Evolutionary conservation across 2,888 invertebrate genomes (phyloP).

Genomic region (Chloroclysta siterata): DNA sequence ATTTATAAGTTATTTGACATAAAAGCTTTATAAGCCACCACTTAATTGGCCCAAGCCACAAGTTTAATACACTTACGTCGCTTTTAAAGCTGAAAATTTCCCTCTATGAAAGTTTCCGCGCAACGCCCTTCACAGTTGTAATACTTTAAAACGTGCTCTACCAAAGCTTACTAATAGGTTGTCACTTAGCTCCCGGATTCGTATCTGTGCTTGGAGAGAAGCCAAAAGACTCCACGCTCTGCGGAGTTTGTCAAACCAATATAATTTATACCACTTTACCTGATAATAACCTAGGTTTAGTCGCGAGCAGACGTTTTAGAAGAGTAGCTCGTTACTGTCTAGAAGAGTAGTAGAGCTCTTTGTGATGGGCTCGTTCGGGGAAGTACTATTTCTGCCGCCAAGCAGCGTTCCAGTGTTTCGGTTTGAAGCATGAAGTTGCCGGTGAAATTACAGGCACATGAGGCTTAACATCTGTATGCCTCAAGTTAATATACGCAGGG

Average conservation of each 20-base stretch:
- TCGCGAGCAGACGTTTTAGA: too few relatives aligned
- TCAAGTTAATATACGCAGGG: too few relatives aligned
- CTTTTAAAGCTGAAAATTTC: conserved; percentile 8
- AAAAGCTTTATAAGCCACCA: too few relatives aligned
- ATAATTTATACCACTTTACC: conserved; percentile 11
- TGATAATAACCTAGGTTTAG: conserved; percentile 1
- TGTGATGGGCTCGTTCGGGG: too few relatives aligned
- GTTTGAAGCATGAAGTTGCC: too few relatives aligned
- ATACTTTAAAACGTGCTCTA: conserved; percentile 5
- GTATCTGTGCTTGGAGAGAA: neutral
- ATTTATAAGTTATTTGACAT: too few relatives aligned
- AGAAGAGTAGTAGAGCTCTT: too few relatives aligned
- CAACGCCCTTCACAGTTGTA: conserved; percentile 11
- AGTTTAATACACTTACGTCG: conserved; percentile 2
- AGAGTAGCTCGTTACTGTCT: too few relatives aligned
- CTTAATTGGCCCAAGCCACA: neutral
- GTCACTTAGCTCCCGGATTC: conserved; percentile 3
- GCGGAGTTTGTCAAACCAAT: conserved; percentile 1
- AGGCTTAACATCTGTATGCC: too few relatives aligned
- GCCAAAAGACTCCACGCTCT: conserved; percentile 5
- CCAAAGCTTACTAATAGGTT: conserved; percentile 14
- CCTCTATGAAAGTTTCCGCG: conserved; percentile 10
- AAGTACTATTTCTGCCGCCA: too few relatives aligned
- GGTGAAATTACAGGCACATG: too few relatives aligned
- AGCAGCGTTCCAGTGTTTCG: too few relatives aligned